A percentile compares a stretch with the other conserved stretches of the same genome.
phyloP scores from a whole-genome alignment of 2,888 invertebrate species.

The Drosophila picticornis region DNA sequence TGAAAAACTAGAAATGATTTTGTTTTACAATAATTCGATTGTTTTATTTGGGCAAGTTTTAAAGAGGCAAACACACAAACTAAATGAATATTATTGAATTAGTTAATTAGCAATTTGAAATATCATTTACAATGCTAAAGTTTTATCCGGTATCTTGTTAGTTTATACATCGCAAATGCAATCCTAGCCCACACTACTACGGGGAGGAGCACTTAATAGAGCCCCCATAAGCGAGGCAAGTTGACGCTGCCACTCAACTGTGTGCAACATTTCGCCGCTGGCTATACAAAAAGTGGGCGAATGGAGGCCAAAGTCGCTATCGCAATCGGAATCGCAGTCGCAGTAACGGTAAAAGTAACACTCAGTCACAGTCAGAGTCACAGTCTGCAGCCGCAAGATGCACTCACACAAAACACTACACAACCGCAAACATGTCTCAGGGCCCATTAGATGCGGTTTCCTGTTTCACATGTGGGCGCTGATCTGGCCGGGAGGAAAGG shows the following conservation, averaged over 20 bases:
- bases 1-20: background rate
- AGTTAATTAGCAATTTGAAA: background rate
- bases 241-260: background rate
- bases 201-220: background rate
- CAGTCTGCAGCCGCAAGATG: slow-evolving; percentile 28
- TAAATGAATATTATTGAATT: background rate
- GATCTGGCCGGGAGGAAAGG: slow-evolving; percentile 27
- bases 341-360: slow-evolving; percentile 1
- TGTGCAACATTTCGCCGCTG: slow-evolving; percentile 40
- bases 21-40: background rate
- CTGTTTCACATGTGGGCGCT: slow-evolving; percentile 42
- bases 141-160: background rate
- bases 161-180: background rate
- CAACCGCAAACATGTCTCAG: slow-evolving; percentile 12
- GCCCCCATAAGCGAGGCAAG: slow-evolving; percentile 28
- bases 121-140: background rate
- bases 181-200: slow-evolving; percentile 27
- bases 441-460: slow-evolving; percentile 59
- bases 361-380: background rate
- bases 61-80: background rate
- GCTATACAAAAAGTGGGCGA: slow-evolving; percentile 40
- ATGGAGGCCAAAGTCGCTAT: slow-evolving; percentile 44
- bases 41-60: background rate
- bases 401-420: slow-evolving; percentile 5
- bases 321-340: slow-evolving; percentile 12